A percentile compares a stretch with the other conserved stretches of the same genome.
Conservation (phyloP, 2,113 vertebrate species). For the Cnemophilus loriae region DNA sequence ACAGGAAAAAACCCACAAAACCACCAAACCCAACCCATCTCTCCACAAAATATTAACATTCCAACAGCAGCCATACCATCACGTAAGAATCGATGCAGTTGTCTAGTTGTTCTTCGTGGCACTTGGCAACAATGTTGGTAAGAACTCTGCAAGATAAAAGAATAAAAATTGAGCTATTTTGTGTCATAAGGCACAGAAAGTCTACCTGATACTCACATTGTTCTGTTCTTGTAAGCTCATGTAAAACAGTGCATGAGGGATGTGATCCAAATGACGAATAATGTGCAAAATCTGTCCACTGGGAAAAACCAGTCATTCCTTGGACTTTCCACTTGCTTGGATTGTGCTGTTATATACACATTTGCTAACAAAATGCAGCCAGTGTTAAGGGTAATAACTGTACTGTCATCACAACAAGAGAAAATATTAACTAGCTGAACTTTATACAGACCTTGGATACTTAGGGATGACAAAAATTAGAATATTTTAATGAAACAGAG, state of each 20-base stretch:
- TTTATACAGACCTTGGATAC: not conserved
- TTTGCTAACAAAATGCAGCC: not conserved
- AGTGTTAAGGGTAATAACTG: not conserved
- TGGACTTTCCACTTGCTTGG: not conserved
- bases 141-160: slow-evolving; percentile 80
- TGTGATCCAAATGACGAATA: not conserved
- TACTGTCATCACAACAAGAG: not conserved
- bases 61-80: slow-evolving; percentile 73
- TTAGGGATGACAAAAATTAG: not conserved
- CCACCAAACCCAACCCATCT: not conserved
- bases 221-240: not conserved
- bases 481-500: not conserved
- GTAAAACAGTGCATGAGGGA: not conserved
- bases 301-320: not conserved
- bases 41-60: not conserved
- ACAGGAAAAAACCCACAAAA: not conserved
- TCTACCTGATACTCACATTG: not conserved
- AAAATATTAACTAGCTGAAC: not conserved
- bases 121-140: slow-evolving; percentile 89
- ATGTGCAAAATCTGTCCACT: not conserved
- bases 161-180: not conserved
- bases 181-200: not conserved
- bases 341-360: not conserved
- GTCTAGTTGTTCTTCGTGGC: slow-evolving; percentile 91
- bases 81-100: slow-evolving; percentile 89